phyloP scores from a whole-genome alignment of 2,888 invertebrate genomes.

The Catonia carolina region DNA sequence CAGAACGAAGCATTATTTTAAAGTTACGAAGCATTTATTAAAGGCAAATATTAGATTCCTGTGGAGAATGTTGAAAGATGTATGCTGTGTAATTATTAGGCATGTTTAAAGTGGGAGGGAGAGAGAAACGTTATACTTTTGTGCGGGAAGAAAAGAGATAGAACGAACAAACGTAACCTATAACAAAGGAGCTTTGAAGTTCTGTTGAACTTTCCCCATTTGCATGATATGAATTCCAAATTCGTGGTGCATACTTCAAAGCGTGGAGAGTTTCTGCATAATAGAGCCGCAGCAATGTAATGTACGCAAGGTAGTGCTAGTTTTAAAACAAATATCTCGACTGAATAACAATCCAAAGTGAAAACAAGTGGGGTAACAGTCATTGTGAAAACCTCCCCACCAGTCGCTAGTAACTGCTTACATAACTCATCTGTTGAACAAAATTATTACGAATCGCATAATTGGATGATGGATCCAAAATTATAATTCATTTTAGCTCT shows the following conservation, averaged over 20 bases:
- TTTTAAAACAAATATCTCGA: slow-evolving; percentile 12
- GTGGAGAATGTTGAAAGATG: slow-evolving; percentile 3
- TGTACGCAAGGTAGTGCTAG: not conserved
- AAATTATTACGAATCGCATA: too few species aligned
- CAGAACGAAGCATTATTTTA: too few species aligned
- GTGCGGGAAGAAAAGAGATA: not conserved
- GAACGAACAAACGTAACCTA: slow-evolving; percentile 8
- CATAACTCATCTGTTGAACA: too few species aligned
- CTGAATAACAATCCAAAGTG: slow-evolving; percentile 4
- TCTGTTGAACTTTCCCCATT: slow-evolving; percentile 13
- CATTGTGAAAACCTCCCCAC: too few species aligned
- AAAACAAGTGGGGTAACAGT: too few species aligned
- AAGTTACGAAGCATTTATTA: not conserved
- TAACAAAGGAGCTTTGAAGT: slow-evolving; percentile 15
- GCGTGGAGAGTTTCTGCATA: slow-evolving; percentile 10
- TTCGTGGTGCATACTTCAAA: slow-evolving; percentile 10
- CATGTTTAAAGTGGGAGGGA: slow-evolving; percentile 3
- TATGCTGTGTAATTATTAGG: slow-evolving; percentile 7
- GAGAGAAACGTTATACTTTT: too few species aligned
- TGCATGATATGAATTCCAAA: slow-evolving; percentile 13
- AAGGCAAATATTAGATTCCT: slow-evolving; percentile 10
- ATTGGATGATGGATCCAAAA: too few species aligned
- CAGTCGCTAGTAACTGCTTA: too few species aligned
- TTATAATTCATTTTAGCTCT: too few species aligned
- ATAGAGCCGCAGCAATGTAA: slow-evolving; percentile 1